phyloP scores from a whole-genome alignment of 2,797 vertebrate species.

The Strix occidentalis region DNA sequence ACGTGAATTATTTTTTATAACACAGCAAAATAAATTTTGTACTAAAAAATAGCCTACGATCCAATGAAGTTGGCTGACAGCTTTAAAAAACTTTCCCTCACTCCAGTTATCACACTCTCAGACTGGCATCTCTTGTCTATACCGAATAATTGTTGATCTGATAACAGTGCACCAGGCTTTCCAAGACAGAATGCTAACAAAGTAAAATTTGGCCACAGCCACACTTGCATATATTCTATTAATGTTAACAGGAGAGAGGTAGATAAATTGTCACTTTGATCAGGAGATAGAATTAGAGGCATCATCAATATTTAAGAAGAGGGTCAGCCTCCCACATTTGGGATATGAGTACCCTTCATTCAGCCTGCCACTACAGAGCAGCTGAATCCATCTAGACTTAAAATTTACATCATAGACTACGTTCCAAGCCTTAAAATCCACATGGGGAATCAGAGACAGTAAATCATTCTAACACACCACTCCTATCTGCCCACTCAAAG shows the following conservation, averaged over 20 bases:
- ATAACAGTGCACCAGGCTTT: neutral
- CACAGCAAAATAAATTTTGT: slow-evolving; percentile 34
- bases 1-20: slow-evolving; percentile 40
- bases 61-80: neutral
- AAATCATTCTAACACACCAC: slow-evolving; percentile 65
- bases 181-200: neutral
- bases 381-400: slow-evolving; percentile 35
- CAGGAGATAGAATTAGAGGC: neutral
- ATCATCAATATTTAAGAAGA: slow-evolving; percentile 3
- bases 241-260: neutral
- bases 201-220: neutral
- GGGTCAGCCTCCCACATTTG: neutral
- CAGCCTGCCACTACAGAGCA: neutral
- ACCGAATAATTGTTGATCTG: neutral
- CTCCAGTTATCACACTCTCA: neutral
- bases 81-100: neutral
- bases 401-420: slow-evolving; percentile 21
- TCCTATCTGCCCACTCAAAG: slow-evolving; percentile 63
- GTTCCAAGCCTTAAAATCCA: slow-evolving; percentile 47
- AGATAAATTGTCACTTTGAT: neutral
- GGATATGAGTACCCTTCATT: neutral
- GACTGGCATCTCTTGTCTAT: neutral
- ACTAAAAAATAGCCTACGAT: neutral
- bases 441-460: slow-evolving; percentile 28
- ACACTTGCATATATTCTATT: neutral